Evolutionary conservation across 2,797 vertebrate genomes (phyloP).

Genomic region (Jordanella pulchra): DNA sequence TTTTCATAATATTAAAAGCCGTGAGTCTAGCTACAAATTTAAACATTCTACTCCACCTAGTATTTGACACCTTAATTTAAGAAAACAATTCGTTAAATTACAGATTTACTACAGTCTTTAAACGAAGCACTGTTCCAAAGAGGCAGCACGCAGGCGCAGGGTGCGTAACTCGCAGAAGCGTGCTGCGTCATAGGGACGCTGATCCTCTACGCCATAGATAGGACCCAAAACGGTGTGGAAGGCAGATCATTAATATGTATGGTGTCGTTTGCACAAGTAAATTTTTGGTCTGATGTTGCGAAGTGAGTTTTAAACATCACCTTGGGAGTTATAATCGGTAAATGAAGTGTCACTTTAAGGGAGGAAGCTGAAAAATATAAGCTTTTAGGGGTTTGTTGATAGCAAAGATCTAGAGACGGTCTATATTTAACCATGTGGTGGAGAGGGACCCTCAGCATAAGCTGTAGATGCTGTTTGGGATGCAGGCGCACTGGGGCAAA

Average conservation of each 20-base stretch:
- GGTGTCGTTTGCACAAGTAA: neutral
- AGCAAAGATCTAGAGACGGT: neutral
- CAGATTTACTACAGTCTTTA: neutral
- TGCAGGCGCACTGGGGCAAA: slow-evolving; percentile 34
- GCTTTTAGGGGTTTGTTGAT: neutral
- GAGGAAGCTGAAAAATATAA: neutral
- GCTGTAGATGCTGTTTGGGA: slow-evolving; percentile 28
- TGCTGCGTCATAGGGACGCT: neutral
- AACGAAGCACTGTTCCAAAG: slow-evolving; percentile 7
- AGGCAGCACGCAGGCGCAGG: slow-evolving; percentile 39
- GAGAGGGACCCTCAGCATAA: slow-evolving; percentile 42
- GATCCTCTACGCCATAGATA: slow-evolving; percentile 8
- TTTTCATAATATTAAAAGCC: neutral
- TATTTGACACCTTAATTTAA: neutral
- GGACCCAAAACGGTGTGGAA: neutral
- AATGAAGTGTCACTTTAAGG: too few relatives aligned
- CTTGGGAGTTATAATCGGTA: too few relatives aligned
- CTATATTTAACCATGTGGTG: slow-evolving; percentile 63
- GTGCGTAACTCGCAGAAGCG: slow-evolving; percentile 11
- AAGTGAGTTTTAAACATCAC: neutral
- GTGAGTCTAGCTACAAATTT: neutral
- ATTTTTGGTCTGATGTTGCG: neutral
- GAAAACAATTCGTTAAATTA: neutral
- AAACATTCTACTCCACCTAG: neutral
- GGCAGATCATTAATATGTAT: too few relatives aligned